Evolutionary conservation across 1,140 invertebrate species (phyloP).

Genomic region (Drosophila neocordata): DNA sequence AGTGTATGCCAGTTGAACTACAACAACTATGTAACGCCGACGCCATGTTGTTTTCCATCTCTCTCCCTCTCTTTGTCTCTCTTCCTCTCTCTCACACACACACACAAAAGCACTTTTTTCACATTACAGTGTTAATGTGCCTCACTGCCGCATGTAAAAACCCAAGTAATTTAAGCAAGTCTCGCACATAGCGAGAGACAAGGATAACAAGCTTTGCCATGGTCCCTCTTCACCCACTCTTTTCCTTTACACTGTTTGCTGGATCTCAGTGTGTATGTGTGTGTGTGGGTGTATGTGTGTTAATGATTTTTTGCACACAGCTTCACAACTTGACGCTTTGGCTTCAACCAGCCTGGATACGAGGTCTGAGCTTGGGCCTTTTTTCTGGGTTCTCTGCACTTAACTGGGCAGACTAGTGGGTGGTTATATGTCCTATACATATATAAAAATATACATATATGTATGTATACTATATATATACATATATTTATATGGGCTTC

Average conservation of each 20-base stretch:
- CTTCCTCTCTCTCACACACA: constrained; percentile 14
- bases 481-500: constrained; percentile 62
- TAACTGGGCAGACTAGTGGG: constrained; percentile 17
- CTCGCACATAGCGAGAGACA: constrained; percentile 44
- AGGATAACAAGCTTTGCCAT: constrained; percentile 18
- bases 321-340: constrained; percentile 78
- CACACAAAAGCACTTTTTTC: constrained; percentile 67
- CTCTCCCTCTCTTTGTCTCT: constrained; percentile 2
- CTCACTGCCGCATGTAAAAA: constrained; percentile 82
- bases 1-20: constrained; percentile 58
- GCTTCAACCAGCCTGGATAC: constrained; percentile 35
- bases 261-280: constrained; percentile 19
- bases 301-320: constrained; percentile 82
- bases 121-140: constrained; percentile 83
- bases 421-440: constrained; percentile 26
- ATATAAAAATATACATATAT: constrained; percentile 40
- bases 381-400: not conserved
- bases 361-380: constrained; percentile 2
- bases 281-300: constrained; percentile 72
- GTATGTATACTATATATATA: constrained; percentile 5
- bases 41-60: constrained; percentile 70
- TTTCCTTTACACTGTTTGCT: not conserved
- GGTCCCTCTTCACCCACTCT: not conserved
- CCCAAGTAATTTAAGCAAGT: constrained; percentile 78
- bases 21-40: constrained; percentile 55